phyloP scores from a whole-genome alignment of 2,797 vertebrate species.

The Moxostoma hubbsi region DNA sequence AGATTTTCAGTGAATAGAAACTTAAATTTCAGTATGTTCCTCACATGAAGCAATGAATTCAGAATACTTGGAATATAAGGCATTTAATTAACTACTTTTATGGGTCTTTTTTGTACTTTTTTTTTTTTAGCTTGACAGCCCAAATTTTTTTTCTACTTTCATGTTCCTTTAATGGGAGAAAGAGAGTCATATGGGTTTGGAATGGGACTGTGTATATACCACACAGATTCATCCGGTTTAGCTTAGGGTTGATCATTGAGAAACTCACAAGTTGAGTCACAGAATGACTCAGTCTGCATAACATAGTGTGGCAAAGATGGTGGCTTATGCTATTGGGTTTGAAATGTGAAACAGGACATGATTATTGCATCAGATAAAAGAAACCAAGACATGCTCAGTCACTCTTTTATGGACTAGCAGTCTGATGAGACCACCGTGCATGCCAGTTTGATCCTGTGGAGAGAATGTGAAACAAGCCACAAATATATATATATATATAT shows the following conservation, averaged over 20 bases:
- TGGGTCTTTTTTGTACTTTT: no score
- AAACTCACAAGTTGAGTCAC: neutral
- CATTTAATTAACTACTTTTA: no score
- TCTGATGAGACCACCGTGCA: conserved; percentile 1
- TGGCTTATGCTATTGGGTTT: conserved; percentile 12
- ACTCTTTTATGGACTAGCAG: neutral
- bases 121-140: no score
- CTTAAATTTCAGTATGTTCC: no score
- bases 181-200: no score
- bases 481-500: conserved; percentile 26
- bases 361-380: conserved; percentile 25
- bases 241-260: neutral
- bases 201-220: neutral
- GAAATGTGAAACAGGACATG: conserved; percentile 3
- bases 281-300: neutral
- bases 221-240: neutral
- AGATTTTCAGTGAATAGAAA: no score
- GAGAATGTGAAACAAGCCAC: conserved; percentile 22
- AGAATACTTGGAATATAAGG: no score
- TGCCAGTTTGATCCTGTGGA: conserved; percentile 20
- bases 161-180: no score
- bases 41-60: no score
- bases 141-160: no score
- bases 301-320: neutral
- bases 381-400: conserved; percentile 10